phyloP scores from a whole-genome alignment of 2,797 vertebrate species.

The Galago senegalensis region DNA sequence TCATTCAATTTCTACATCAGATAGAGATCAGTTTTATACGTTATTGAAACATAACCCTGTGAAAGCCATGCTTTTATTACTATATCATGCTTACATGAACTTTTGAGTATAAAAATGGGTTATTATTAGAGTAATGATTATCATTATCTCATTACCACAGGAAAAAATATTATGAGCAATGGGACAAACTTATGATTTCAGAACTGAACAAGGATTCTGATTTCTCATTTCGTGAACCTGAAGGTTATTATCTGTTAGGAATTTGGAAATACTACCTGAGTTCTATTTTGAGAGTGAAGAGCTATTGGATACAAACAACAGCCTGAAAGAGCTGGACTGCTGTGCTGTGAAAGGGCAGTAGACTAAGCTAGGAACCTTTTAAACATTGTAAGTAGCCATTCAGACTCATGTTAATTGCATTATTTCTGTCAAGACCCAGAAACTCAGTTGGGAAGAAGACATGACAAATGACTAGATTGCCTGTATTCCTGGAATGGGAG shows the following conservation, averaged over 20 bases:
- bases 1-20: not conserved
- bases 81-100: not conserved
- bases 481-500: not conserved
- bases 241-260: not conserved
- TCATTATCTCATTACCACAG: not conserved
- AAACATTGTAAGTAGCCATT: not conserved
- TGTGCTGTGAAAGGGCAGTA: not conserved
- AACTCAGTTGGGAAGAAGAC: not conserved
- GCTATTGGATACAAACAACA: not conserved
- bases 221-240: not conserved
- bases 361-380: not conserved
- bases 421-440: conserved; percentile 1
- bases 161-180: not conserved
- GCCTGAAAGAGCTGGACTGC: not conserved
- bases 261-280: not conserved
- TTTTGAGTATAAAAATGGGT: conserved; percentile 3
- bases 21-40: not conserved
- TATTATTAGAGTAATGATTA: not conserved
- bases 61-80: not conserved
- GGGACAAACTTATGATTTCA: not conserved
- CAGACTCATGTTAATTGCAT: not conserved
- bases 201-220: not conserved
- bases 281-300: not conserved
- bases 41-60: not conserved
- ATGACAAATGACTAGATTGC: not conserved